Evolutionary conservation across 2,888 invertebrate genomes (phyloP).

Genomic region (Meandrusa payeni): DNA sequence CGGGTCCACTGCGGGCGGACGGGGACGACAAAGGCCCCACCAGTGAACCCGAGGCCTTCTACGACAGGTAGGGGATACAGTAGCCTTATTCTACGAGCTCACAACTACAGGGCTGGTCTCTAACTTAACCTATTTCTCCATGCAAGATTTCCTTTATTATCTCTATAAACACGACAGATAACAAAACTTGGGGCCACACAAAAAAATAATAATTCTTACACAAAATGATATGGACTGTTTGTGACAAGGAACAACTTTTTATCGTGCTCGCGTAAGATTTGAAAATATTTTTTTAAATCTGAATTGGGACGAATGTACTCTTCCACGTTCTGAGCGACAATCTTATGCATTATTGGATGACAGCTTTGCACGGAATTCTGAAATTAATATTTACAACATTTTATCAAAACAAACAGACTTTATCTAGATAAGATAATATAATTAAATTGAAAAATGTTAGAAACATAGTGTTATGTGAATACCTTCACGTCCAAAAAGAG

Average conservation of each 20-base stretch:
- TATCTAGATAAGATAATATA: neutral
- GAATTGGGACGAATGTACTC: constrained; percentile 90
- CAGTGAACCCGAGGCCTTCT: too few species aligned
- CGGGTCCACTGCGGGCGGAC: too few species aligned
- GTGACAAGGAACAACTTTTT: constrained; percentile 97
- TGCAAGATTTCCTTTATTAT: constrained; percentile 2
- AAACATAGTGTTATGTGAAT: constrained; percentile 28
- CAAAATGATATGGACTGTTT: constrained; percentile 97
- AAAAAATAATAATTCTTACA: constrained; percentile 80
- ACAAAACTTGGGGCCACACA: too few species aligned
- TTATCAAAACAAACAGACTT: constrained; percentile 17
- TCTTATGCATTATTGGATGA: constrained; percentile 93
- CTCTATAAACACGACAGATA: too few species aligned
- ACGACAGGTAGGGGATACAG: too few species aligned
- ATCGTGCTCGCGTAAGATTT: constrained; percentile 85
- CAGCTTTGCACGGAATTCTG: constrained; percentile 93
- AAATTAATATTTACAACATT: constrained; percentile 35
- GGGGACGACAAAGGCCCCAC: too few species aligned
- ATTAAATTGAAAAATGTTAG: neutral
- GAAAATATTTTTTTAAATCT: constrained; percentile 87
- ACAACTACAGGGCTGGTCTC: too few species aligned
- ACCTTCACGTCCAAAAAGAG: constrained; percentile 97
- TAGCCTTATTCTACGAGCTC: too few species aligned
- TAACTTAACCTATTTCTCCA: too few species aligned
- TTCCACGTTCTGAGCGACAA: constrained; percentile 90